phyloP scores from a whole-genome alignment of 2,888 invertebrate genomes.

The Punctoribates punctum region DNA sequence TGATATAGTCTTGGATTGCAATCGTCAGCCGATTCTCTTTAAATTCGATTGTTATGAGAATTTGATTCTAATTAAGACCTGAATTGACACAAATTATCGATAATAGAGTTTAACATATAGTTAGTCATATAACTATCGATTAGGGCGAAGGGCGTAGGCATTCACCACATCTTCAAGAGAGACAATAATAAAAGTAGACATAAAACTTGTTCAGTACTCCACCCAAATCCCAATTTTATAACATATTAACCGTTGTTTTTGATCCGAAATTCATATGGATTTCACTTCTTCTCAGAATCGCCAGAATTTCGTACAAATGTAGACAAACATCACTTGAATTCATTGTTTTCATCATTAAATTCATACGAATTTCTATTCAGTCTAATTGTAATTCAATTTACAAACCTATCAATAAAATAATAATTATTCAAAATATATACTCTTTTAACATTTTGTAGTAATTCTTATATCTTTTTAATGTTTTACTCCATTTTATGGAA shows the following conservation, averaged over 20 bases:
- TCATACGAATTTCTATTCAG: not conserved
- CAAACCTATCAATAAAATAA: too few species aligned
- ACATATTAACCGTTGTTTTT: conserved; percentile 12
- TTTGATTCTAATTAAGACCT: too few species aligned
- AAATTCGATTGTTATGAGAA: too few species aligned
- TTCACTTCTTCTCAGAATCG: not conserved
- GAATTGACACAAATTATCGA: too few species aligned
- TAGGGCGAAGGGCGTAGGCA: conserved; percentile 36
- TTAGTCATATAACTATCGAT: conserved; percentile 2
- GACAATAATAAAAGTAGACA: conserved; percentile 32
- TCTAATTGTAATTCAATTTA: not conserved
- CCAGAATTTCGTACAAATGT: not conserved
- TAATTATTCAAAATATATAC: too few species aligned
- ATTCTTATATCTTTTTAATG: not conserved
- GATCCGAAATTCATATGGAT: conserved; percentile 3
- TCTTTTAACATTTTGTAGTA: not conserved
- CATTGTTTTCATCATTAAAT: not conserved
- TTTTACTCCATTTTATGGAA: not conserved
- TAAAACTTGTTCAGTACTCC: conserved; percentile 18
- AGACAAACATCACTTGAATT: not conserved
- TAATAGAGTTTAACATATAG: not conserved
- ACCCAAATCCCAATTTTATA: conserved; percentile 1
- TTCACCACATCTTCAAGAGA: conserved; percentile 12
- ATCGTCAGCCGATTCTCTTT: too few species aligned
- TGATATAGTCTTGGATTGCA: too few species aligned